Evolutionary conservation across 2,797 vertebrate species (phyloP).

Genomic region (Acanthornis magna): DNA sequence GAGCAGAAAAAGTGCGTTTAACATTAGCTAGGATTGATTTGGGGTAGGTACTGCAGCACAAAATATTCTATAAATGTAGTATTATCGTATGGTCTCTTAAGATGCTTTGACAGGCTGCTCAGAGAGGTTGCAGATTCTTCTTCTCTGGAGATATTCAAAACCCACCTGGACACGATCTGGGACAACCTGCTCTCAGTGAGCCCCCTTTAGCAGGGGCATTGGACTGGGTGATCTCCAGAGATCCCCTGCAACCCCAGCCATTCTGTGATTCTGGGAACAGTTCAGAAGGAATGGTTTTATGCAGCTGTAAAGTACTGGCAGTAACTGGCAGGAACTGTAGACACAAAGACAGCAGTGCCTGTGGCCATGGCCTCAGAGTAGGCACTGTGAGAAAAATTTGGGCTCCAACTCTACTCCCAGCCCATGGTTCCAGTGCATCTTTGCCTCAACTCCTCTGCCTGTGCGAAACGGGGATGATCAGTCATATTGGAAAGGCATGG

Average conservation of each 20-base stretch:
- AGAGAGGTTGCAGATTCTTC: neutral
- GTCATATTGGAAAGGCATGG: neutral
- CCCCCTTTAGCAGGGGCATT: neutral
- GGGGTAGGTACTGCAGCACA: neutral
- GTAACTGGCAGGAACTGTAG: neutral
- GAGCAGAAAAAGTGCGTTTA: neutral
- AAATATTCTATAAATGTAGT: neutral
- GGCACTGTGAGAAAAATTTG: neutral
- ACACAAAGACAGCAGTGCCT: neutral
- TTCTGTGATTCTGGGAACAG: neutral
- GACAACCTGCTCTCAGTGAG: neutral
- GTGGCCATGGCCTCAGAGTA: neutral
- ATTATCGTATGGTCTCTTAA: neutral
- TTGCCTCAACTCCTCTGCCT: neutral
- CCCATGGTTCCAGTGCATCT: accelerated
- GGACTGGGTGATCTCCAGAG: neutral
- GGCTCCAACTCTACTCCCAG: neutral
- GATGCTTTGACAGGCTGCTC: neutral
- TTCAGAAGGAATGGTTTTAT: neutral
- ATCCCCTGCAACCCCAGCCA: neutral
- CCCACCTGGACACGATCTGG: accelerated
- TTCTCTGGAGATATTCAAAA: neutral
- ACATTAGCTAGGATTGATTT: neutral
- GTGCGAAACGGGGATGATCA: neutral
- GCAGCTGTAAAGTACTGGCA: neutral